phyloP scores from a whole-genome alignment of 2,888 invertebrate genomes.

The Tethea ocularis region DNA sequence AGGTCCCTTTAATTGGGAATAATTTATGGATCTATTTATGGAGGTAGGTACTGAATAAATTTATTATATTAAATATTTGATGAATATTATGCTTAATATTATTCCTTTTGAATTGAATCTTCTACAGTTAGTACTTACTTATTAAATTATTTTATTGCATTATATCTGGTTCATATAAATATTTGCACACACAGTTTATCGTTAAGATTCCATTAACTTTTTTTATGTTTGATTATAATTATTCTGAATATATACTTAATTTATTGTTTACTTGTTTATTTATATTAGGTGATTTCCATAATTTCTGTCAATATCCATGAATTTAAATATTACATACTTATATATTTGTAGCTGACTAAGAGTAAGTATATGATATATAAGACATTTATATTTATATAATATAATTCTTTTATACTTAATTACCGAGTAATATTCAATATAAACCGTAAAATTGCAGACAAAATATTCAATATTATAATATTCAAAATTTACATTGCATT shows the following conservation, averaged over 20 bases:
- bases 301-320: no score
- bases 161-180: background rate
- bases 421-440: background rate
- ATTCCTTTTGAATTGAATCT: background rate
- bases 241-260: no score
- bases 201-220: background rate
- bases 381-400: background rate
- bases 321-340: background rate
- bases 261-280: no score
- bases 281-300: no score
- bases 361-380: background rate
- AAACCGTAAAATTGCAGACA: background rate
- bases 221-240: background rate
- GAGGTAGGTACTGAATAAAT: slow-evolving; percentile 74
- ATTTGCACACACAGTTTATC: background rate
- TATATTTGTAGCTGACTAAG: no score
- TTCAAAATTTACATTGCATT: background rate
- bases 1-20: slow-evolving; percentile 54
- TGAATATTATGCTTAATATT: slow-evolving; percentile 5
- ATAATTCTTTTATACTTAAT: background rate
- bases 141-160: background rate
- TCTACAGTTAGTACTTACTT: background rate
- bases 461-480: background rate
- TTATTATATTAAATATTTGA: slow-evolving; percentile 35
- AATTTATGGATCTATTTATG: slow-evolving; percentile 50